phyloP scores from a whole-genome alignment of 2,888 invertebrate genomes.

The Lycia hirtaria region DNA sequence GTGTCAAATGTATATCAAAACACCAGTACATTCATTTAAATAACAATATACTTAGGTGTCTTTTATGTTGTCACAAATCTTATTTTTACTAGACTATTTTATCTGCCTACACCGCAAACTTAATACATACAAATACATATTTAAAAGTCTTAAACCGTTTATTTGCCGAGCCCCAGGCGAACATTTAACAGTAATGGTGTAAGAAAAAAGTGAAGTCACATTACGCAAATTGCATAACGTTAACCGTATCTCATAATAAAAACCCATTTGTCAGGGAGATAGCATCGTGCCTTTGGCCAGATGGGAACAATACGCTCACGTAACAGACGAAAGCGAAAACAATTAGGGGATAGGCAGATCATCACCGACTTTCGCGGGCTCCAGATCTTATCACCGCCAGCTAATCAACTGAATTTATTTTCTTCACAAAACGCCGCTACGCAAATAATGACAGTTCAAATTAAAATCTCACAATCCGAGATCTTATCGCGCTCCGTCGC shows the following conservation, averaged over 20 bases:
- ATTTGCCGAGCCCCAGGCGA: constrained; percentile 36
- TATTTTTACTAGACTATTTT: background rate
- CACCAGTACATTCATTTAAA: too few species aligned
- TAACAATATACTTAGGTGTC: too few species aligned
- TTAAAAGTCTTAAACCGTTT: constrained; percentile 32
- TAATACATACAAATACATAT: constrained; percentile 31
- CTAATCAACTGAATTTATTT: constrained; percentile 51
- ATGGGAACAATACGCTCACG: constrained; percentile 68
- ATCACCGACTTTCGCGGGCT: constrained; percentile 65
- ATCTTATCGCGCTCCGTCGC: constrained; percentile 50
- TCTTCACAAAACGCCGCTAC: constrained; percentile 39
- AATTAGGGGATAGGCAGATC: constrained; percentile 72
- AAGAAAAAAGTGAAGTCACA: constrained; percentile 53
- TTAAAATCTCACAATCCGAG: constrained; percentile 56
- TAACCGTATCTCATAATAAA: constrained; percentile 69
- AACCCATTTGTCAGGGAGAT: constrained; percentile 76
- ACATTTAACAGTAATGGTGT: constrained; percentile 45
- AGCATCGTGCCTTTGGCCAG: constrained; percentile 55
- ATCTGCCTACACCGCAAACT: constrained; percentile 25
- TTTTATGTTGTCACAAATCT: too few species aligned
- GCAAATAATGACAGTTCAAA: constrained; percentile 54
- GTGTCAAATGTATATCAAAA: too few species aligned
- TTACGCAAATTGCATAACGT: constrained; percentile 69
- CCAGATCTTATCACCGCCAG: constrained; percentile 48
- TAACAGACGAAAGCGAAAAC: constrained; percentile 77